Evolutionary conservation across 2,113 vertebrate species (phyloP), one percentile per base, ranked within the genome.

Genomic region (Symphodus melops): DNA sequence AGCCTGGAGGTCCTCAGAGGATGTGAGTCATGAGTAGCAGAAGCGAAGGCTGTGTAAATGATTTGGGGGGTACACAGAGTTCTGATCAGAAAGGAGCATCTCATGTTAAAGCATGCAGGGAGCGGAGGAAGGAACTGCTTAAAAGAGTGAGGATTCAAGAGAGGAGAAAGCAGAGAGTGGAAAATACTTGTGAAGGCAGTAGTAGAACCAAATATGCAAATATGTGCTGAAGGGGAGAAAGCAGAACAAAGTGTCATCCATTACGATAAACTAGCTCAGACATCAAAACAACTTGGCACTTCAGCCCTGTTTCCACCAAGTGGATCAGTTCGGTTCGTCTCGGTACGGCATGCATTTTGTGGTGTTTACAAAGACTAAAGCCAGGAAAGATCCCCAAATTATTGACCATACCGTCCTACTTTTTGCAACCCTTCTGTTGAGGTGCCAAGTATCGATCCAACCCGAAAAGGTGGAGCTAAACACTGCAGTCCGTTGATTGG

Each of bases 21-120:
- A 48, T 53, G 62, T 52, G 55, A 85, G 72, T 72, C 78, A 77
- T 42, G 49, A 71, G 41, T 21, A 78, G 66, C 63, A 72, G 56
- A 48, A 62, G 75, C 5, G 28, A 3, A 33, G 28, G 41, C 57
- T 48, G 68, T 78, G 61, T 66, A 72, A 82, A 77, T 64, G 66
- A 82, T 62, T 58, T 72, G 41, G 79, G 41, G 79, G 66, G 46
- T 55, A 41, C 64, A 73, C 36, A 76, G 66, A 82, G 68, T 84
- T 75, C 16, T 62, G 81, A 89, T 84, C 54, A 7, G 79, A 87
- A 73, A 66, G 65, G 39, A 19, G 4, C 0, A 0, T 33, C n/a
- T 46, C 44, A 54, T 54, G 76, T 37, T 33, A 61, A 66, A 68
- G 65, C 28, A 23, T 16, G 33, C 9, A 33, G 14, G 44, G 23